Base-by-base conservation (phyloP, 2,888 invertebrate species). In the Cheilosia vernalis region DNA sequence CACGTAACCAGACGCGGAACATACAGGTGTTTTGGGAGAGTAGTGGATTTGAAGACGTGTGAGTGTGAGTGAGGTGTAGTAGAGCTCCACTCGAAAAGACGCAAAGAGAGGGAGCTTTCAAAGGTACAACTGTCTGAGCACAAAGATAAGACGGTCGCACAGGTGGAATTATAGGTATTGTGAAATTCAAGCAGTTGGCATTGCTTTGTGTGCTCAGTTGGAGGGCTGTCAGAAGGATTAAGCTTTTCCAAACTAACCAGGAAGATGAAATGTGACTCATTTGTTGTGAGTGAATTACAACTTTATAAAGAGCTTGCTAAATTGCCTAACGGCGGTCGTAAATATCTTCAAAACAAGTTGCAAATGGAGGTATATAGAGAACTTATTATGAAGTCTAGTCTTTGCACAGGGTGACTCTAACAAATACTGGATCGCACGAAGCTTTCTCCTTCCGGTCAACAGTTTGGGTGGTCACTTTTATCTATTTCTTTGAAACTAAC, bases 21-120 rank as follows among this genome's bases (percentile, higher is more conserved):
- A 42, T 40, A 51, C 56, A 61, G 47, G 63, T 78, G 73, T 84
- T 69, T 79, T 61, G 67, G 55, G 21, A 6, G 17, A 13, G 42
- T 73, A 44, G 27, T 24, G 37, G 42, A 53, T 24, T 58, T 49
- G 37, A 60, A 40, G n/a, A n/a, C n/a, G n/a, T n/a, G n/a, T n/a
- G n/a, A n/a, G 53, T 67, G 15, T 67, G 24, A 51, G 64, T 64
- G 15, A 19, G 5, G 27, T 40, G 6, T 27, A 40, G 21, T 5
- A 4, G 4, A 0, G n/a, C 24, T 61, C 10, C 37, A 37, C 37
- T 51, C 21, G 2, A 51, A 27, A 6, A 37, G 42, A 27, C 27
- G 7, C 5, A 66, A n/a, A 55, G 66, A 42, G 66, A 53, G 30
- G 3, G 27, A 53, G 66, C 40, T 66, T 42, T 67, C 15, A 1